These are phyloP conservation scores for Prunella fulvescens DNA, from an alignment of 2,113 vertebrate species.

Conservation along the genomic window DNA sequence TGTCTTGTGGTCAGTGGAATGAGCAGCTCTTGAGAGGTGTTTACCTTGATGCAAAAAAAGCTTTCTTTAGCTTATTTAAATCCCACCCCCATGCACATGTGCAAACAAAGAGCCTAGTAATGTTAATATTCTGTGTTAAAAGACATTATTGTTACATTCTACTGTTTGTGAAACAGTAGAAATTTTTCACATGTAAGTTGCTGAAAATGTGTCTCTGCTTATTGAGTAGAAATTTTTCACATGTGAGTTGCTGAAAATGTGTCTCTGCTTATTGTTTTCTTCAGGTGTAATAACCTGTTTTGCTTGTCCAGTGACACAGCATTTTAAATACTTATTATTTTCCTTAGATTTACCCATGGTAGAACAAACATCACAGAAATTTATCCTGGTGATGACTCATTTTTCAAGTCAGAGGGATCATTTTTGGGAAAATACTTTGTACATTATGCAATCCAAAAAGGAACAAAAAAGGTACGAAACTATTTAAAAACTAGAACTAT, in stretches of 20 bases:
- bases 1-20: not conserved
- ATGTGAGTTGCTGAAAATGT: not conserved
- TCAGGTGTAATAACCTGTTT: not conserved
- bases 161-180: not conserved
- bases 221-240: not conserved
- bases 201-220: not conserved
- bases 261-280: not conserved
- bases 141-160: not conserved
- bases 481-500: not conserved
- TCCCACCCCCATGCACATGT: not conserved
- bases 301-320: not conserved
- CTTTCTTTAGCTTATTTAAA: not conserved
- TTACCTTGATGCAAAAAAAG: not conserved
- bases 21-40: not conserved
- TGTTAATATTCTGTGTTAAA: not conserved
- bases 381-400: slow-evolving; percentile 86
- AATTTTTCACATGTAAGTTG: not conserved
- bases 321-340: not conserved
- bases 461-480: slow-evolving; percentile 62
- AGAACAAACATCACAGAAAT: slow-evolving; percentile 76
- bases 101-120: not conserved
- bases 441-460: slow-evolving; percentile 64
- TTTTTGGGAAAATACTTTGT: slow-evolving; percentile 81
- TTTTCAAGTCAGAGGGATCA: slow-evolving; percentile 82
- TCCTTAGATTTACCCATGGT: slow-evolving; percentile 71